Base-by-base conservation (phyloP, 2,888 invertebrate genomes). In the Trimorus sp. region DNA sequence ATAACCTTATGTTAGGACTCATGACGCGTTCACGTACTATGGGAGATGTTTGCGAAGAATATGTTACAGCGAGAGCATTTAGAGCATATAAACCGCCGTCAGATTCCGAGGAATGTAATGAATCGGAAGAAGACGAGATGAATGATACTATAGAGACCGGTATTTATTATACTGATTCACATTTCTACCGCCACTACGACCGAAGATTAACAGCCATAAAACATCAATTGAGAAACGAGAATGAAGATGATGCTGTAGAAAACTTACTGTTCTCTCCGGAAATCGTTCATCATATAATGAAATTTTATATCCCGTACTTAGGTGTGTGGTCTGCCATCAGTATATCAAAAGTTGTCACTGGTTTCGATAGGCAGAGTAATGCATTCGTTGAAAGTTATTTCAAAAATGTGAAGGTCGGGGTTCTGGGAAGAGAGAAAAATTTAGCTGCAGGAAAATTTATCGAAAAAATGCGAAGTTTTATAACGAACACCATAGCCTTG, bases 321-420 rank as follows among this genome's bases (percentile, higher is more conserved):
- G 14, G 56, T 3, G 26, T 68, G 45, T 69, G 69, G 69, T 14
- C 69, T 14, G 69, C 16, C 9, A 48, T 69, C 14, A 26, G 45
- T 48, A 15, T 48, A 1, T 49, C 12, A n/a, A 36, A 69, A 38
- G 37, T 58, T 8, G 48, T 58, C 11, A 49, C 26, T 11, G n/a
- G 48, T 37, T 69, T 56, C 16, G 37, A 56, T 36, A 36, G 69
- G 15, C 14, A 48, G 37, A 69, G 69, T 48, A 69, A 69, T 58
- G 38, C 14, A 0, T 38, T 36, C n/a, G 48, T 69, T 42, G 69
- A 69, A 69, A 49, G 58, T 49, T 58, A 49, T 36, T 58, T 69
- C 37, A 40, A 58, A 16, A 42, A 45, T 56, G 9, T 68, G 4
- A 68, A 68, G 54, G 26, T 9, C 5, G 3, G 40, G 14, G 14